A percentile compares a stretch with the other conserved stretches of the same genome.
Evolutionary conservation across 2,797 vertebrate species (phyloP).

Genomic region (Ctenochaetus hawaiiensis): DNA sequence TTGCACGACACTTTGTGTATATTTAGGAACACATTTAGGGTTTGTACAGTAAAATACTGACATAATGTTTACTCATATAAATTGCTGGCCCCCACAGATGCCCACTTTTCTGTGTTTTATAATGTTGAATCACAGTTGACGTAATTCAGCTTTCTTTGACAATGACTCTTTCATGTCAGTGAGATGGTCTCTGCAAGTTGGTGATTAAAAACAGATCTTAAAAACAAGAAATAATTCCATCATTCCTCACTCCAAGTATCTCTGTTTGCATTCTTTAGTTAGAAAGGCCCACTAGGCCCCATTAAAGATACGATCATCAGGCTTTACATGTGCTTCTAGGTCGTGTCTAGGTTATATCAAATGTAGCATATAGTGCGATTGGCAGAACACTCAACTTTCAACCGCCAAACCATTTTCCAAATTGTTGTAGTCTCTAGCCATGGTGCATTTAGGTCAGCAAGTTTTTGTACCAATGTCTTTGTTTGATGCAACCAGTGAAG

Average conservation of each 20-base stretch:
- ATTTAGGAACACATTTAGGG: too few relatives aligned
- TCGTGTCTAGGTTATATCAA: neutral
- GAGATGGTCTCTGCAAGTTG: neutral
- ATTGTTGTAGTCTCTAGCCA: neutral
- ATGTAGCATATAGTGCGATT: neutral
- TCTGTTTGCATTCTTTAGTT: neutral
- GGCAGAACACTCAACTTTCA: neutral
- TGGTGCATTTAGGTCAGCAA: slow-evolving; percentile 10
- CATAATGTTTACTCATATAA: neutral
- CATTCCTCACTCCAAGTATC: neutral
- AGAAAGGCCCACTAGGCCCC: neutral
- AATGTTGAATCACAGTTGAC: neutral
- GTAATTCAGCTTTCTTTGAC: neutral
- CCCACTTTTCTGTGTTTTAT: slow-evolving; percentile 9
- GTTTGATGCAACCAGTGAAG: neutral
- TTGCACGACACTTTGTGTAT: too few relatives aligned
- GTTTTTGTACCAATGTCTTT: slow-evolving; percentile 2
- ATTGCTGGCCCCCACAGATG: neutral
- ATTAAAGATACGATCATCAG: neutral
- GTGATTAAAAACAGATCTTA: neutral
- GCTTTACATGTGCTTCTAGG: neutral
- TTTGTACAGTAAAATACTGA: neutral
- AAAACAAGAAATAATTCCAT: neutral
- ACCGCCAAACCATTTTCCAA: slow-evolving; percentile 10
- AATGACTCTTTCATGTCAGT: neutral